These are phyloP conservation scores for Characodon lateralis DNA, from an alignment of 2,797 vertebrate species.

Conservation along the genomic window DNA sequence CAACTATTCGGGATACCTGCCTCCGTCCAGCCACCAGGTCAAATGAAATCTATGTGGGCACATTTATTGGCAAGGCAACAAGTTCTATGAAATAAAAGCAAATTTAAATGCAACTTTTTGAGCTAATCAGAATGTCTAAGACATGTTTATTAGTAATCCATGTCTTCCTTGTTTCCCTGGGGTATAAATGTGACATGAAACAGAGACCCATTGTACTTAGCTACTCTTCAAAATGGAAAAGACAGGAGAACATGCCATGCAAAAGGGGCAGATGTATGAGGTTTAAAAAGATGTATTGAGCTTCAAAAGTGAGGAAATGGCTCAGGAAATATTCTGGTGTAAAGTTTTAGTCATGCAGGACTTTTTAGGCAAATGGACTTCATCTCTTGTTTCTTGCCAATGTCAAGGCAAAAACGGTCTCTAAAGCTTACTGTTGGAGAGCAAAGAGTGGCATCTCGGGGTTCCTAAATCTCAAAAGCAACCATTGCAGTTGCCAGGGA, in stretches of 20 bases:
- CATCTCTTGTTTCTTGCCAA: neutral
- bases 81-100: neutral
- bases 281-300: neutral
- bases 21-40: slow-evolving; percentile 29
- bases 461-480: neutral
- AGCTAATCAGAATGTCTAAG: neutral
- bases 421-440: neutral
- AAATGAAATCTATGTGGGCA: too few relatives aligned
- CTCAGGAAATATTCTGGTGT: neutral
- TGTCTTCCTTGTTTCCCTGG: neutral
- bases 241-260: neutral
- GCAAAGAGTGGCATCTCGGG: neutral
- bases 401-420: neutral
- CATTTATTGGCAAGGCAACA: neutral
- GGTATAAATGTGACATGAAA: neutral
- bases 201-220: too few relatives aligned
- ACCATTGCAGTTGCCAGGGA: too few relatives aligned
- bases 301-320: neutral
- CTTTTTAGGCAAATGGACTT: neutral
- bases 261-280: neutral
- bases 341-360: neutral
- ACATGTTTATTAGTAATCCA: neutral
- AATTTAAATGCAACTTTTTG: neutral
- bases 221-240: neutral
- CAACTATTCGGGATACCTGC: slow-evolving; percentile 72